These are phyloP conservation scores for Crepidodera aurea DNA, from an alignment of 2,888 invertebrate genomes.

Conservation along the genomic window DNA sequence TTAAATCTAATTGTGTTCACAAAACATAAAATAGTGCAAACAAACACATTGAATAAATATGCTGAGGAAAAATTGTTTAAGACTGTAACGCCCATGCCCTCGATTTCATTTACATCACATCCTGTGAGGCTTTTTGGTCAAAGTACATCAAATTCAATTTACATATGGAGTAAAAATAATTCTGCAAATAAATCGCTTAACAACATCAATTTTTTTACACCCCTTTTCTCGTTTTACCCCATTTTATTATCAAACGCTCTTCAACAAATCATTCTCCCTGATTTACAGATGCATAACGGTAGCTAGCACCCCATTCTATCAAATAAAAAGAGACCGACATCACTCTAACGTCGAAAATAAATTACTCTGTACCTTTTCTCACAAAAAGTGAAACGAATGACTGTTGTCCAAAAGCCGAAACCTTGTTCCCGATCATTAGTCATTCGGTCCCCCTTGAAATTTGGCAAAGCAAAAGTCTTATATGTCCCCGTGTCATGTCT, in stretches of 20 bases:
- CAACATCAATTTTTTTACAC: too few relatives aligned
- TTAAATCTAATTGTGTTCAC: too few relatives aligned
- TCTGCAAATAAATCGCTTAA: too few relatives aligned
- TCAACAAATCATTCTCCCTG: background rate
- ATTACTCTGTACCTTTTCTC: slow-evolving; percentile 9
- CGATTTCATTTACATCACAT: too few relatives aligned
- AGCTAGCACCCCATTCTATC: background rate
- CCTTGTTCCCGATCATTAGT: slow-evolving; percentile 9
- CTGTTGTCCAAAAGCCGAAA: slow-evolving; percentile 7
- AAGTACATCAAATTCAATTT: too few relatives aligned
- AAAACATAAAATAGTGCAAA: too few relatives aligned
- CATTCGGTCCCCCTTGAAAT: slow-evolving; percentile 2
- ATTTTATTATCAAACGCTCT: background rate
- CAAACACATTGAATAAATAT: too few relatives aligned
- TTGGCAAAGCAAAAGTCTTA: slow-evolving; percentile 4
- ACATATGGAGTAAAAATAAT: too few relatives aligned
- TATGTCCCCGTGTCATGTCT: slow-evolving; percentile 8
- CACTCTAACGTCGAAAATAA: slow-evolving; percentile 8
- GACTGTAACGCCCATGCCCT: too few relatives aligned
- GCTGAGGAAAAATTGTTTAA: too few relatives aligned
- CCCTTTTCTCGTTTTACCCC: too few relatives aligned
- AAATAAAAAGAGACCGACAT: background rate
- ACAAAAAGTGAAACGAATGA: slow-evolving; percentile 1
- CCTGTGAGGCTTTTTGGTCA: too few relatives aligned
- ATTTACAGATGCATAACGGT: background rate